Evolutionary conservation across 2,888 invertebrate species (phyloP).

Genomic region (Invenusta paracnida): DNA sequence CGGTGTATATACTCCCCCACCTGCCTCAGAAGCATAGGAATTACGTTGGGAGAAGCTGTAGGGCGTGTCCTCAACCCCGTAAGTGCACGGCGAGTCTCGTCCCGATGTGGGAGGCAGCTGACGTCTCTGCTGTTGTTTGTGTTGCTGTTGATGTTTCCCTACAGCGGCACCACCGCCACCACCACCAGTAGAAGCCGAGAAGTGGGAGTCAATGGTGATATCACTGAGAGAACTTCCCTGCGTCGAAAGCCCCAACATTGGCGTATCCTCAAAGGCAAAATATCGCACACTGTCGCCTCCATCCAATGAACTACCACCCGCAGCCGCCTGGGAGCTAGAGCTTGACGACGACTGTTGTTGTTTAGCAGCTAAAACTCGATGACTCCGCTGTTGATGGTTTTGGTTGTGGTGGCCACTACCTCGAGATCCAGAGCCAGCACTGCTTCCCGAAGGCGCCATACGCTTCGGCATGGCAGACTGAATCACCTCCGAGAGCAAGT

Average conservation of each 20-base stretch:
- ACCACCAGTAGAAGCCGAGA: neutral
- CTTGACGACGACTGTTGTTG: neutral
- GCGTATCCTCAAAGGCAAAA: neutral
- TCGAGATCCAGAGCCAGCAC: neutral
- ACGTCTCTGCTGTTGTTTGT: neutral
- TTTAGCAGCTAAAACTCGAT: neutral
- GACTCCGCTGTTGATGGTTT: no score
- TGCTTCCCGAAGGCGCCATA: neutral
- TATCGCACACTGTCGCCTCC: neutral
- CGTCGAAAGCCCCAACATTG: neutral
- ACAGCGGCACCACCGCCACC: neutral
- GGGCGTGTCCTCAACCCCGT: constrained; percentile 33
- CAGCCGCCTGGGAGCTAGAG: neutral
- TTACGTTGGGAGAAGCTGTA: constrained; percentile 31
- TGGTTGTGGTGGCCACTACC: neutral
- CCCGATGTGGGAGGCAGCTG: neutral
- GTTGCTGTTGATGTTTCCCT: neutral
- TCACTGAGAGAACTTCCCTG: constrained; percentile 23
- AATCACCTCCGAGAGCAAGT: constrained; percentile 33
- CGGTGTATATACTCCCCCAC: neutral
- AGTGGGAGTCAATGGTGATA: neutral
- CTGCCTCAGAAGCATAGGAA: constrained; percentile 17
- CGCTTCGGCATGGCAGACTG: constrained; percentile 38
- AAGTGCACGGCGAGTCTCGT: constrained; percentile 18
- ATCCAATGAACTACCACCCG: neutral